Conservation (phyloP, 2,113 vertebrate species). For the Myrmecobius fasciatus region DNA sequence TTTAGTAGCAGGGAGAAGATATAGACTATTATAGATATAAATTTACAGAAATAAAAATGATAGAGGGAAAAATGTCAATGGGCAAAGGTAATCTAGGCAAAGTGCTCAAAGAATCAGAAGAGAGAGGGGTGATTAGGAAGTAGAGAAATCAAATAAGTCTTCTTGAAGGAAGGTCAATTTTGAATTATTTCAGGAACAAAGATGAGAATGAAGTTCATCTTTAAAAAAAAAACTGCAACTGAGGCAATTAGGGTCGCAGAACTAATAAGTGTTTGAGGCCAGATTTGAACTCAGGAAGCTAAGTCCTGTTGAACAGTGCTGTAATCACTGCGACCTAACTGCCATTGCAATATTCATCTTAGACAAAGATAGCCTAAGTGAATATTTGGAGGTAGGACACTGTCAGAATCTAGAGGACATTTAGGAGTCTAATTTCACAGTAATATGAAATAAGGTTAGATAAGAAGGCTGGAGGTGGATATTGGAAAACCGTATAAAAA, state of each 20-base stretch:
- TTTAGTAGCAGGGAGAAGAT: background rate
- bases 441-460: background rate
- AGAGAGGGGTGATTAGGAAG: background rate
- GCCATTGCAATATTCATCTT: background rate
- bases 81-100: background rate
- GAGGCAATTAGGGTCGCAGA: no score
- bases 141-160: background rate
- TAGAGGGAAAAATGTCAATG: background rate
- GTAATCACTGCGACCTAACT: no score
- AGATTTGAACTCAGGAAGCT: no score
- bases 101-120: background rate
- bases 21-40: background rate
- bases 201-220: background rate
- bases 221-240: no score
- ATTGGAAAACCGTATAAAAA: background rate
- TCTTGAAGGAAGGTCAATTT: background rate
- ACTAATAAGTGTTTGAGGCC: no score
- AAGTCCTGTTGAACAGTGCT: no score
- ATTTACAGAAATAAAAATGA: background rate
- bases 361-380: background rate
- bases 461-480: background rate
- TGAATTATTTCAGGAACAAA: background rate
- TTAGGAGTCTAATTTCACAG: background rate
- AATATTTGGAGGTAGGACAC: background rate
- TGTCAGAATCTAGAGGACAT: background rate